phyloP scores from a whole-genome alignment of 2,113 vertebrate species.

The Kryptolebias marmoratus region DNA sequence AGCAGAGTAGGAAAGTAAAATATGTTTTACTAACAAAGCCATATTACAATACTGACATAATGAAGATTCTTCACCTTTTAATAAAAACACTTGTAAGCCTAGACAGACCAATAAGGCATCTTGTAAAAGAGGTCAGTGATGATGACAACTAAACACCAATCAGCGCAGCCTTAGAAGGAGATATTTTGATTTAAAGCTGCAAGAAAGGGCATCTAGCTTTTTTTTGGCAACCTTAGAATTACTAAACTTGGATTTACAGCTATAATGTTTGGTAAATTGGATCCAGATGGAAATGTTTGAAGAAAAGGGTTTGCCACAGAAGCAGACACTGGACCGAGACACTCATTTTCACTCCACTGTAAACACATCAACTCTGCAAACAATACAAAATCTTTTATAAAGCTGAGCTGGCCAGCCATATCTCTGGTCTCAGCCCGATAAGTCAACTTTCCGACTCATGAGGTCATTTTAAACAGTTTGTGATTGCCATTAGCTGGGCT shows the following conservation, averaged over 20 bases:
- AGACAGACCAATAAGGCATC: too few relatives aligned
- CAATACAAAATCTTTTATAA: slow-evolving; percentile 55
- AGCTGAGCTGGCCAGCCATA: slow-evolving; percentile 22
- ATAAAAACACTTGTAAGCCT: too few relatives aligned
- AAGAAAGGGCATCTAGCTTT: too few relatives aligned
- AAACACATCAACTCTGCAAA: slow-evolving; percentile 69
- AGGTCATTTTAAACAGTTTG: slow-evolving; percentile 57
- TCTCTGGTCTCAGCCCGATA: slow-evolving; percentile 64
- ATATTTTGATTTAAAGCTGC: too few relatives aligned
- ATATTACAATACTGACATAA: too few relatives aligned
- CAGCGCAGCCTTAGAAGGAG: too few relatives aligned
- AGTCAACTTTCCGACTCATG: slow-evolving; percentile 57
- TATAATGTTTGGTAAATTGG: background rate
- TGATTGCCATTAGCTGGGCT: slow-evolving; percentile 57
- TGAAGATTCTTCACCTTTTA: too few relatives aligned
- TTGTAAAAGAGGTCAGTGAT: too few relatives aligned
- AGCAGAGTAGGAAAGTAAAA: too few relatives aligned
- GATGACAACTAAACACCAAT: too few relatives aligned
- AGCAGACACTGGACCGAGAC: slow-evolving; percentile 42
- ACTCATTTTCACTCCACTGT: slow-evolving; percentile 42
- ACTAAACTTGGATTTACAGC: background rate
- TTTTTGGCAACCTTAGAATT: background rate
- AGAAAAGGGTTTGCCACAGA: slow-evolving; percentile 21
- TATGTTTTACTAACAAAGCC: too few relatives aligned
- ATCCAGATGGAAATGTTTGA: slow-evolving; percentile 1